Percentiles rank a stretch among this genome's conserved stretches.
These are phyloP conservation scores for Oopsacas minuta DNA, from an alignment of 37 sponge, comb jelly and placozoan species.

Conservation along the genomic window DNA sequence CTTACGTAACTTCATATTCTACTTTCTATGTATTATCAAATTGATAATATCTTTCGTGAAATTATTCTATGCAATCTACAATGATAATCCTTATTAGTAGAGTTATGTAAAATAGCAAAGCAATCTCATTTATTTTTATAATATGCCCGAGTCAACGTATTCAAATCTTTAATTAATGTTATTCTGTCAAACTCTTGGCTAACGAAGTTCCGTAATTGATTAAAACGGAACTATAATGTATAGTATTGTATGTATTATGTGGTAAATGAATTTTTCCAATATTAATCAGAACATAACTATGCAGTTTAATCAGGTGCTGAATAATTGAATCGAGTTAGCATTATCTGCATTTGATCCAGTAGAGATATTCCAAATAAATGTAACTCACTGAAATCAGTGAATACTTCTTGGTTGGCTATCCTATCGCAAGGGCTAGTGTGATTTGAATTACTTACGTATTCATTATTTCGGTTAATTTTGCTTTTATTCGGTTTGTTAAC, in stretches of 20 bases:
- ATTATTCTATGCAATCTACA: too few relatives aligned
- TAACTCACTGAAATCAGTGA: background rate
- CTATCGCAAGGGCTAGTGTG: background rate
- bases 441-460: background rate
- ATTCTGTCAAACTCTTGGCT: background rate
- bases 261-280: too few relatives aligned
- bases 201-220: background rate
- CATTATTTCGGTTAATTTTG: background rate
- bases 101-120: background rate
- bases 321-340: background rate
- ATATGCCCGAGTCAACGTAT: background rate
- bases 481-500: background rate
- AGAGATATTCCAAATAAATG: background rate
- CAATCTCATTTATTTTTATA: background rate
- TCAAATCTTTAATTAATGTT: too few relatives aligned
- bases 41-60: too few relatives aligned
- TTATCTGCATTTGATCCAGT: background rate
- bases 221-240: background rate
- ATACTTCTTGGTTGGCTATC: background rate
- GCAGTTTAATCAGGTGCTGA: background rate
- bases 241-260: background rate
- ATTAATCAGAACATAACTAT: too few relatives aligned
- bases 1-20: too few relatives aligned
- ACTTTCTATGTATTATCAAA: too few relatives aligned
- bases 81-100: too few relatives aligned